Evolutionary conservation across 2,113 vertebrate genomes (phyloP), one percentile per base, ranked within the genome.

Genomic region (Vombatus ursinus): DNA sequence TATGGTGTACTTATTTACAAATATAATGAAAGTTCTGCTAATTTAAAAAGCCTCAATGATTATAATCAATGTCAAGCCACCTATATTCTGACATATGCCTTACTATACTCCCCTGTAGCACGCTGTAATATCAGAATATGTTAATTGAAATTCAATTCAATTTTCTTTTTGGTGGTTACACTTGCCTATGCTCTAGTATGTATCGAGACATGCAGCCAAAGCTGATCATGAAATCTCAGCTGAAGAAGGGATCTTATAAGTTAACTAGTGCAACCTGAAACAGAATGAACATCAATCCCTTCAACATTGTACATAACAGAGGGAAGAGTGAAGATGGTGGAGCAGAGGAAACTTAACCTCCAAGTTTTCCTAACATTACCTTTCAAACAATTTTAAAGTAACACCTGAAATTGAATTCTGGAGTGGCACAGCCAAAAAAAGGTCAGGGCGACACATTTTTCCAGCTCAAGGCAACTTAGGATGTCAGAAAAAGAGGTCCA

Each of bases 11-110:
- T 68, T 97, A 53, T 25, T 91, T 31, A 94, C 31, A 92, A 50
- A 93, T 92, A 77, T 12, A 96, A 92, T 96, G 1, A 54, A 77
- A 26, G 51, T 54, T 50, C 14, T 50, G 52, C 68, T 93, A 52
- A 94, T 96, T 90, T 77, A 77, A 94, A 93, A 93, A 50, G 28
- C 51, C 49, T 97, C 77, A 22, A 4, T 68, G 92, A 94, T 52
- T 50, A 0, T 31, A 44, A n/a, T 19, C 77, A 93, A 90, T 6
- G 8, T 31, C 68, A 49, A 52, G 54, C 49, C 23, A 68, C 47
- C 22, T 91, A 92, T 90, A 50, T 91, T 92, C 47, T 68, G 51
- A 25, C 50, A 16, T 52, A 50, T 23, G 49, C 57, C 89, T 90
- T 90, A 52, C 11, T 94, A 9, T n/a, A 52, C 23, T 28, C 28